Evolutionary conservation across 2,797 vertebrate genomes (phyloP).

Genomic region (Peromyscus eremicus): DNA sequence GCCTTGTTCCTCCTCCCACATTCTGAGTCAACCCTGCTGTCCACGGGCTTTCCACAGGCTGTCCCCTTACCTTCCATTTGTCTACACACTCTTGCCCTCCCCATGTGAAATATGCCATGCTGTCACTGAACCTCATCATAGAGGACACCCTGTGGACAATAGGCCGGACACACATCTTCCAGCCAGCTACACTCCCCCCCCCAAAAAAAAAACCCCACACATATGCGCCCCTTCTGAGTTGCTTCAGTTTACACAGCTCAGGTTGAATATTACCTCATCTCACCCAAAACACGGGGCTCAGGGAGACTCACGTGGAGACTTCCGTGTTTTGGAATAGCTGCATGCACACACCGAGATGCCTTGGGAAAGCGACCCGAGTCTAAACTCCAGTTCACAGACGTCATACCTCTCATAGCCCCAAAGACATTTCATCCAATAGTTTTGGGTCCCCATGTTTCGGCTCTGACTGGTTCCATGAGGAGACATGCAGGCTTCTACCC

Average conservation of each 20-base stretch:
- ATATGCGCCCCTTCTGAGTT: not conserved
- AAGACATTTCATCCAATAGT: no score
- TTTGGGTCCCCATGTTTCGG: not conserved
- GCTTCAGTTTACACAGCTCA: not conserved
- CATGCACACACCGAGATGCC: rapidly evolving
- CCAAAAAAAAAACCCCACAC: not conserved
- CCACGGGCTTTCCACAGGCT: not conserved
- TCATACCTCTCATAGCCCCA: not conserved
- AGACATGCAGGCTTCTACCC: not conserved
- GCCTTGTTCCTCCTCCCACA: no score
- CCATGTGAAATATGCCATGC: not conserved
- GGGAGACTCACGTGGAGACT: not conserved
- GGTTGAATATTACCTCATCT: not conserved
- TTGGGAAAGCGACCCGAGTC: not conserved
- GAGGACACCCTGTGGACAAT: not conserved
- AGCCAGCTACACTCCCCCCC: no score
- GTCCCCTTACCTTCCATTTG: not conserved
- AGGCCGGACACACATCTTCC: no score
- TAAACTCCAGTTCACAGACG: rapidly evolving
- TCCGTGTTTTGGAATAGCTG: not conserved
- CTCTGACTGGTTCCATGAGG: not conserved
- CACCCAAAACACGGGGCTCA: not conserved
- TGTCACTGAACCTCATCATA: not conserved
- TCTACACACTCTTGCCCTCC: not conserved
- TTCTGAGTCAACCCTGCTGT: not conserved